Conservation (phyloP, 2,113 vertebrate species). For the Etheostoma cragini region DNA sequence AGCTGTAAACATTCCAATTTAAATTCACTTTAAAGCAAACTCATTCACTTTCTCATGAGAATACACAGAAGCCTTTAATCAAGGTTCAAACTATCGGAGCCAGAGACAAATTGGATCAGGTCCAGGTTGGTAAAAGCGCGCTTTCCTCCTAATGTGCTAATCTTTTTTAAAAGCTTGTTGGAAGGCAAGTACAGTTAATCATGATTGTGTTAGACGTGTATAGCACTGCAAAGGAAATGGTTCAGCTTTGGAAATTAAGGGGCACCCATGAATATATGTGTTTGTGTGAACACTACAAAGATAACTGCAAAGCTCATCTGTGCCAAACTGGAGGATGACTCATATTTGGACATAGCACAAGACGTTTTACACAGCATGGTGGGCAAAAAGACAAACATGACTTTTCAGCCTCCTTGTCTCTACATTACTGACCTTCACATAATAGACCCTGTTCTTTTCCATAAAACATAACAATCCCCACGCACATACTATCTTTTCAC, state of each 20-base stretch:
- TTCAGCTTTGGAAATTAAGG: constrained; percentile 41
- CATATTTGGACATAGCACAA: neutral
- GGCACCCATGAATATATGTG: constrained; percentile 30
- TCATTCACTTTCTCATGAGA: constrained; percentile 30
- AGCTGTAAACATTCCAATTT: constrained; percentile 19
- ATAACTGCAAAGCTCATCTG: constrained; percentile 48
- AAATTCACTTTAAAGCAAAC: constrained; percentile 9
- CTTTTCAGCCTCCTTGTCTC: constrained; percentile 10
- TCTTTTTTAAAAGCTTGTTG: constrained; percentile 62
- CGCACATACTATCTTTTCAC: neutral
- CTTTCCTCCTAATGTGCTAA: constrained; percentile 60
- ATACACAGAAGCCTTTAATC: constrained; percentile 33
- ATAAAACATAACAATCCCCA: constrained; percentile 4
- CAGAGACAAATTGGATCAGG: constrained; percentile 24
- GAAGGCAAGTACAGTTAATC: constrained; percentile 57
- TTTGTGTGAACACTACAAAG: constrained; percentile 19
- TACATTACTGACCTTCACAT: constrained; percentile 6
- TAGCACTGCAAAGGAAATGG: constrained; percentile 53
- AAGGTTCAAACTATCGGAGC: constrained; percentile 11
- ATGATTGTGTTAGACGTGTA: constrained; percentile 60
- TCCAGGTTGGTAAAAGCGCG: constrained; percentile 41
- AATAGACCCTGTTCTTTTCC: constrained; percentile 31
- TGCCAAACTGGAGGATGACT: neutral
- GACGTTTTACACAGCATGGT: constrained; percentile 21
- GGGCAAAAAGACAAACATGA: constrained; percentile 18